These are phyloP conservation scores for Melipona quadrifasciata DNA, from an alignment of 1,140 invertebrate species.

Conservation along the genomic window DNA sequence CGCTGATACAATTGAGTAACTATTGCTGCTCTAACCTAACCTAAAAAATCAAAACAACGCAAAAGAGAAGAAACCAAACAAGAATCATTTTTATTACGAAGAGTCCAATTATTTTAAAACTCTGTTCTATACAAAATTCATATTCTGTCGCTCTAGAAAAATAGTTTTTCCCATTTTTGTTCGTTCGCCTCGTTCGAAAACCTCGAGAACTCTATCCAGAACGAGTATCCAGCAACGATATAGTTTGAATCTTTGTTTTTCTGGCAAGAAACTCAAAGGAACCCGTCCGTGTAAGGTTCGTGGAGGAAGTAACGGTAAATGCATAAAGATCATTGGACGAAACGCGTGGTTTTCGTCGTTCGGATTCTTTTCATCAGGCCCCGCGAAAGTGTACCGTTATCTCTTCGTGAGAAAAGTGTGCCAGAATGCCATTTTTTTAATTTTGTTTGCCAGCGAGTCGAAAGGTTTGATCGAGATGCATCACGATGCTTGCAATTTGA, in stretches of 20 bases:
- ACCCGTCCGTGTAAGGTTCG: neutral
- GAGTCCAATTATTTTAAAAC: neutral
- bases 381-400: slow-evolving; percentile 10
- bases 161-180: no score
- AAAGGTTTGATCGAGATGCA: slow-evolving; percentile 9
- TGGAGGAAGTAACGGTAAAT: slow-evolving; percentile 18
- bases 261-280: slow-evolving; percentile 5
- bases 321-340: slow-evolving; percentile 12
- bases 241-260: slow-evolving; percentile 29
- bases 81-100: neutral
- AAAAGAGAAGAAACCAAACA: neutral
- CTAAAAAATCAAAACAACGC: neutral
- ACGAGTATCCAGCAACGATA: neutral
- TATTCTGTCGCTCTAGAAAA: no score
- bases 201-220: neutral
- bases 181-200: no score
- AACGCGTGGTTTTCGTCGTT: slow-evolving; percentile 10
- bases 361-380: neutral
- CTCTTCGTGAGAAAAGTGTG: slow-evolving; percentile 17
- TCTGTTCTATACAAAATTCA: neutral
- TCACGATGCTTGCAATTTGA: neutral
- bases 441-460: neutral
- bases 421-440: neutral
- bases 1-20: neutral
- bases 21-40: no score